phyloP scores from a whole-genome alignment of 2,113 vertebrate genomes.

The Chaetodon trifascialis region DNA sequence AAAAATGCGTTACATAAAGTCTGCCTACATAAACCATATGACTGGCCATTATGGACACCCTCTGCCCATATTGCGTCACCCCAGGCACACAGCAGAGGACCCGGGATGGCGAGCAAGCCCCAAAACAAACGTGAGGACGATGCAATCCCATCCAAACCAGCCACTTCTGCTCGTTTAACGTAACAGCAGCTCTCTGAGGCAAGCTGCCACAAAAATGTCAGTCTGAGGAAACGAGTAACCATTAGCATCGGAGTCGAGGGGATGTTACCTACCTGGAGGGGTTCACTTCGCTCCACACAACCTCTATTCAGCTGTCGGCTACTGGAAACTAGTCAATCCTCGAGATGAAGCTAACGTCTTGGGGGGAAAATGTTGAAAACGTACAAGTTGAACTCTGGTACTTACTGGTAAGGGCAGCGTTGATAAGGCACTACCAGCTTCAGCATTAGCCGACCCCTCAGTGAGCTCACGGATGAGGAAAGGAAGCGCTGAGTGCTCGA shows the following conservation, averaged over 20 bases:
- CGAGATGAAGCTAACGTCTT: neutral
- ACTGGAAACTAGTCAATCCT: neutral
- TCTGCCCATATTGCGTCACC: conserved; percentile 73
- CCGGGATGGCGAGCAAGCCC: neutral
- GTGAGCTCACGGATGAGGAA: conserved; percentile 41
- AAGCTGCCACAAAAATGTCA: neutral
- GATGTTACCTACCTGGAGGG: conserved; percentile 3
- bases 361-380: neutral
- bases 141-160: neutral
- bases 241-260: neutral
- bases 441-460: neutral
- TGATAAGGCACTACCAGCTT: conserved; percentile 22
- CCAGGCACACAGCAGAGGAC: neutral
- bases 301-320: neutral
- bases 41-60: conserved; percentile 51
- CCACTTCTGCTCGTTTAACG: neutral
- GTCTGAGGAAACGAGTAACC: neutral
- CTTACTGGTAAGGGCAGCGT: conserved; percentile 44
- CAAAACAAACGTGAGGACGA: neutral
- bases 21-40: conserved; percentile 12
- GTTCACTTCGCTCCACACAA: neutral
- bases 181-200: neutral
- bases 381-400: neutral
- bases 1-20: conserved; percentile 41
- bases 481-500: neutral